A percentile compares a stretch with the other conserved stretches of the same genome.
phyloP scores from a whole-genome alignment of 2,797 vertebrate species.

The Diceros bicornis region DNA sequence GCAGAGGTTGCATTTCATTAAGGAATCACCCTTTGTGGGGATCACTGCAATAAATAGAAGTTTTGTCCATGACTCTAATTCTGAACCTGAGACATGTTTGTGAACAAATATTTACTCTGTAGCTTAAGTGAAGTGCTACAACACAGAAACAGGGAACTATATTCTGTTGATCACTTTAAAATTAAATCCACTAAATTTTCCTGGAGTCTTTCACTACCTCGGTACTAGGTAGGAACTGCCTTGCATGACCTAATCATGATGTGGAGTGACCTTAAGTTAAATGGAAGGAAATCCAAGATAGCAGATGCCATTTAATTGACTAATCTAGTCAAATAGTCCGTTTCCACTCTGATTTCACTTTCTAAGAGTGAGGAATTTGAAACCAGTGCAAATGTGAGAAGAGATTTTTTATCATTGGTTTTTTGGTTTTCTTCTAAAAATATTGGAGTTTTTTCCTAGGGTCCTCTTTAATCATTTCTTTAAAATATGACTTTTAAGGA shows the following conservation, averaged over 20 bases:
- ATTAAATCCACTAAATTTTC: background rate
- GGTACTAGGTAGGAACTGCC: background rate
- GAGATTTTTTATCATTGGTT: background rate
- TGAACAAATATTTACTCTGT: constrained; percentile 7
- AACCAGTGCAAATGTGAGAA: background rate
- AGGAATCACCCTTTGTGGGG: background rate
- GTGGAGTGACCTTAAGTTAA: background rate
- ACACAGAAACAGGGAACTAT: background rate
- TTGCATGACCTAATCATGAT: background rate
- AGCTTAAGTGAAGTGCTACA: background rate
- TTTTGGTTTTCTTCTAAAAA: constrained; percentile 32
- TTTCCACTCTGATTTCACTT: constrained; percentile 22
- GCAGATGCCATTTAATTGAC: background rate
- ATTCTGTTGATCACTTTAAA: background rate
- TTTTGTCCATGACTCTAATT: background rate
- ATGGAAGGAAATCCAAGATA: constrained; percentile 3
- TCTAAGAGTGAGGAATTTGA: background rate
- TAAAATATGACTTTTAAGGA: background rate
- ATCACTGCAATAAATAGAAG: background rate
- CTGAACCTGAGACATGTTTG: constrained; percentile 19
- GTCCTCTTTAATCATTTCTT: background rate
- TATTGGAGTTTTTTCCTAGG: background rate
- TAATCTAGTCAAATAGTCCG: background rate
- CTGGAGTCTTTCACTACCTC: background rate
- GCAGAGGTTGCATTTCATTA: background rate